These are phyloP conservation scores for Timema podura DNA, from an alignment of 2,888 invertebrate genomes.

Conservation along the genomic window DNA sequence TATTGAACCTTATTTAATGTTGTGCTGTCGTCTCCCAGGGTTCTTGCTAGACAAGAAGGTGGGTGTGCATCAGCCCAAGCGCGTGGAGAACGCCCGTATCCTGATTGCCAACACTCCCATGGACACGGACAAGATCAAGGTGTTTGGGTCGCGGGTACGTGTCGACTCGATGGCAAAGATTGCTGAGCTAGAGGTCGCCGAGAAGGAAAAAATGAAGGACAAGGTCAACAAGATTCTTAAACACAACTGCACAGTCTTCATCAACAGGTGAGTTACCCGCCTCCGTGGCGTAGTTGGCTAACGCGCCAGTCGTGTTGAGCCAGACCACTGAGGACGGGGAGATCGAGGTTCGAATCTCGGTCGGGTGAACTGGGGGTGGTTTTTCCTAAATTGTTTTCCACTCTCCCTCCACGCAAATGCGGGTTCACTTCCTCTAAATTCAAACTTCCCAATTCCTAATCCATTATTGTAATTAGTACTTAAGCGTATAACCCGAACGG, in stretches of 20 bases:
- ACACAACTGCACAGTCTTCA: slow-evolving; percentile 96
- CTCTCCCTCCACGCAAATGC: too few species aligned
- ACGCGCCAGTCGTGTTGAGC: too few species aligned
- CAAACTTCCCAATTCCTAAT: too few species aligned
- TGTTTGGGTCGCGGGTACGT: slow-evolving; percentile 93
- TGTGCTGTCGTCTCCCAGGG: slow-evolving; percentile 43
- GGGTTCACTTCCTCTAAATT: too few species aligned
- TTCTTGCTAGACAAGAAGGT: slow-evolving; percentile 95
- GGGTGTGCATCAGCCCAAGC: slow-evolving; percentile 95
- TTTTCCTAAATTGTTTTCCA: too few species aligned
- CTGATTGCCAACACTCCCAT: slow-evolving; percentile 99
- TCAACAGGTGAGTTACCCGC: slow-evolving; percentile 66
- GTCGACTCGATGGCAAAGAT: slow-evolving; percentile 92
- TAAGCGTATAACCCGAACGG: too few species aligned
- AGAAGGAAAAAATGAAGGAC: slow-evolving; percentile 99
- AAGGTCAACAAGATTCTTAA: slow-evolving; percentile 95
- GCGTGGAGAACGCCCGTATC: slow-evolving; percentile 92
- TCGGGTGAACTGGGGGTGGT: too few species aligned
- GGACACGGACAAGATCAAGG: slow-evolving; percentile 99
- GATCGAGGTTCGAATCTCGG: too few species aligned
- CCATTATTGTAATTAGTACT: too few species aligned
- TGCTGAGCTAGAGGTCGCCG: slow-evolving; percentile 94
- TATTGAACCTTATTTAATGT: too few species aligned
- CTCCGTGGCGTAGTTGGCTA: too few species aligned
- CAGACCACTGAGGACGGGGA: too few species aligned